Conservation (phyloP, 2,888 invertebrate genomes). For the Lasioglossum figueresi region DNA sequence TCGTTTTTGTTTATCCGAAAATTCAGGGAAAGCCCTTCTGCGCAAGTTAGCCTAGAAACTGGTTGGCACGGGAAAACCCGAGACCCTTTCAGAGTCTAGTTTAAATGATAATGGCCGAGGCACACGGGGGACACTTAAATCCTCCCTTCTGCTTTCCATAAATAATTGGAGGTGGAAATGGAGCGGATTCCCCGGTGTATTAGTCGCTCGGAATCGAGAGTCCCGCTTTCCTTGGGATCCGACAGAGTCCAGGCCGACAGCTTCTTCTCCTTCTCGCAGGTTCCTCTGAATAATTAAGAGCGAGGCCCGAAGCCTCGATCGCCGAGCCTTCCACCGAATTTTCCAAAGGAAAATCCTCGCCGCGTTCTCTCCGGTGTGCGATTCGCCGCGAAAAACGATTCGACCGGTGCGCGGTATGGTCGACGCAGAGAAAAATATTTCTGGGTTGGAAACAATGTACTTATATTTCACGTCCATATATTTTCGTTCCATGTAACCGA, state of each 20-base stretch:
- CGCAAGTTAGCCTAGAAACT: constrained; percentile 12
- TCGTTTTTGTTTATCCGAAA: constrained; percentile 1
- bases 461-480: no score
- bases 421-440: neutral
- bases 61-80: constrained; percentile 55
- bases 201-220: constrained; percentile 34
- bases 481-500: no score
- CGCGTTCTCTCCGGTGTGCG: neutral
- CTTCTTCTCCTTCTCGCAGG: constrained; percentile 34
- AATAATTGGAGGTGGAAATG: constrained; percentile 69
- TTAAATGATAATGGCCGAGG: constrained; percentile 71
- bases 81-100: constrained; percentile 62
- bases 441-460: neutral
- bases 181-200: constrained; percentile 66
- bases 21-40: neutral
- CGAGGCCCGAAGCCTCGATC: neutral
- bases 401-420: neutral
- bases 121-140: constrained; percentile 69
- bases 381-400: neutral
- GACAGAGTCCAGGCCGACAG: constrained; percentile 29
- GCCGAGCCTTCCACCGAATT: constrained; percentile 23
- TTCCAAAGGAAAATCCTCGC: neutral
- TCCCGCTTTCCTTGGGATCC: constrained; percentile 36
- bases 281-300: constrained; percentile 43
- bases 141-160: constrained; percentile 70